phyloP scores from a whole-genome alignment of 2,113 vertebrate genomes.

The Columba janthina region DNA sequence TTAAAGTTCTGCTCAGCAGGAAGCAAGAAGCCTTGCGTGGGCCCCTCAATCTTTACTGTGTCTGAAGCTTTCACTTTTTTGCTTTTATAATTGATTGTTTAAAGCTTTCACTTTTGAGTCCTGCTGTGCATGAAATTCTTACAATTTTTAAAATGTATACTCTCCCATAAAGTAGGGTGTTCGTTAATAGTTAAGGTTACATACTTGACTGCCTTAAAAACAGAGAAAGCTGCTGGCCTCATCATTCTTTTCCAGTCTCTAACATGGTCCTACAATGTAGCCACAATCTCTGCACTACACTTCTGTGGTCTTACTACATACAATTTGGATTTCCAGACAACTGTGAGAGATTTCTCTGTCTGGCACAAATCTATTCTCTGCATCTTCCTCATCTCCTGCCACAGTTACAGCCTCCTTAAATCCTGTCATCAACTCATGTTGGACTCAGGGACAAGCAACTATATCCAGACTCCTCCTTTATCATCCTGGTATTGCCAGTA shows the following conservation, averaged over 20 bases:
- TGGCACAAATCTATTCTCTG: not conserved
- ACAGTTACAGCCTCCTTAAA: not conserved
- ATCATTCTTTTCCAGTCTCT: not conserved
- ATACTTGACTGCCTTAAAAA: not conserved
- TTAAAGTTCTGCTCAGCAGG: not conserved
- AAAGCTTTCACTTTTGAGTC: not conserved
- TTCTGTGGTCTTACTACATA: not conserved
- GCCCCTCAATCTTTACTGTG: not conserved
- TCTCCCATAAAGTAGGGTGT: not conserved
- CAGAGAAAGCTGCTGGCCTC: not conserved
- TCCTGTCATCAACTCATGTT: not conserved
- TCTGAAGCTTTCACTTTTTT: not conserved
- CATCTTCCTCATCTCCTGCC: not conserved
- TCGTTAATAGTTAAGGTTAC: not conserved
- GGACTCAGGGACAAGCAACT: not conserved
- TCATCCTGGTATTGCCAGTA: not conserved
- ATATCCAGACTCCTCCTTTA: not conserved
- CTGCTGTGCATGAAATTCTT: not conserved
- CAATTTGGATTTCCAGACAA: not conserved
- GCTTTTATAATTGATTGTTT: slow-evolving; percentile 14
- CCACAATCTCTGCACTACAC: not conserved
- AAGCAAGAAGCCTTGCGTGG: not conserved
- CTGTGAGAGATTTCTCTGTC: not conserved
- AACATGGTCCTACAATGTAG: not conserved
- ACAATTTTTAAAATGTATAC: not conserved